Conservation (phyloP, 2,888 invertebrate species). For the Azorinus chamasolen region DNA sequence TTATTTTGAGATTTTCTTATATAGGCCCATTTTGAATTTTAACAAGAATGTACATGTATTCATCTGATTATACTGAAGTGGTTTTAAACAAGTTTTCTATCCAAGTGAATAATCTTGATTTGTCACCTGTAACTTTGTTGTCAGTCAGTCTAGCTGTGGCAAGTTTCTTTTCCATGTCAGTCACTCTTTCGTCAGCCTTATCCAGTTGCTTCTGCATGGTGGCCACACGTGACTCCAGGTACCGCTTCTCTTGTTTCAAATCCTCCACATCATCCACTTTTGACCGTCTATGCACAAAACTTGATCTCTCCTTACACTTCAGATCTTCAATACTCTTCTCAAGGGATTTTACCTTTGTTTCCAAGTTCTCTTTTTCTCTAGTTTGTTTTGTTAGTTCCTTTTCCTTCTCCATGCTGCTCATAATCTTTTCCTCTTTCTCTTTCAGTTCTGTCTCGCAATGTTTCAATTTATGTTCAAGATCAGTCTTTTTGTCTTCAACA, state of each 20-base stretch:
- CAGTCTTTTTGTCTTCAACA: constrained; percentile 59
- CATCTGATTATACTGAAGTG: too few species aligned
- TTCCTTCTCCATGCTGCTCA: constrained; percentile 58
- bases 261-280: constrained; percentile 83
- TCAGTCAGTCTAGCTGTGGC: neutral
- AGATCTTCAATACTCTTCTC: constrained; percentile 78
- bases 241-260: constrained; percentile 83
- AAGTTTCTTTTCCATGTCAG: constrained; percentile 85
- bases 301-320: constrained; percentile 41
- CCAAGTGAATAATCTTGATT: too few species aligned
- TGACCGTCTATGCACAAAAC: constrained; percentile 41
- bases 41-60: too few species aligned
- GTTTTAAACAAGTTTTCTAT: too few species aligned
- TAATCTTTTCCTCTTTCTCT: constrained; percentile 61
- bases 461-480: constrained; percentile 64
- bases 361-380: constrained; percentile 86
- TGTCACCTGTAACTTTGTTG: too few species aligned
- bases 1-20: too few species aligned
- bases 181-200: constrained; percentile 82
- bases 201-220: constrained; percentile 60
- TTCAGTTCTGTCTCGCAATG: constrained; percentile 55
- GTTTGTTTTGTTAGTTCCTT: constrained; percentile 66
- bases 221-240: constrained; percentile 52
- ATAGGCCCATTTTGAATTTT: too few species aligned
- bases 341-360: constrained; percentile 84